Evolutionary conservation across 2,888 invertebrate species (phyloP).

Genomic region (Caenorhabditis wallacei): DNA sequence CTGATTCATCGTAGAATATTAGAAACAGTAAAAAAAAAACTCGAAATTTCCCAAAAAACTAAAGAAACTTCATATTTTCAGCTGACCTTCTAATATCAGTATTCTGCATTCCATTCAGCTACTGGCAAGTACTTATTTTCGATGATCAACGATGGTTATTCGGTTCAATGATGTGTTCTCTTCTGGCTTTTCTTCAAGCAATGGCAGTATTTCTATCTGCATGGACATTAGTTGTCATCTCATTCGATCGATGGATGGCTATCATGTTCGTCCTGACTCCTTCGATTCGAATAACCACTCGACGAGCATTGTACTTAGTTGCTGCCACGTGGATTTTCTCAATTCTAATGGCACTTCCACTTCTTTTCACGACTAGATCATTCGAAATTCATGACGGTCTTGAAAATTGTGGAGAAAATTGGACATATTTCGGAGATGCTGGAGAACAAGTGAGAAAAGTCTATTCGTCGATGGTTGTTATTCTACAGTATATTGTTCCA

Average conservation of each 20-base stretch:
- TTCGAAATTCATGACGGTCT: constrained; percentile 50
- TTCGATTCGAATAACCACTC: constrained; percentile 75
- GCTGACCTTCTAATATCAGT: constrained; percentile 84
- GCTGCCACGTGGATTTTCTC: constrained; percentile 80
- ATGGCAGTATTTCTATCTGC: constrained; percentile 84
- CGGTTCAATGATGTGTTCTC: constrained; percentile 84
- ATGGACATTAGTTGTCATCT: constrained; percentile 85
- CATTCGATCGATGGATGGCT: constrained; percentile 83
- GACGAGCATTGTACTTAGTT: constrained; percentile 78
- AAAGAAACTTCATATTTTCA: not conserved
- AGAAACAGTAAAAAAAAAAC: too few relatives aligned
- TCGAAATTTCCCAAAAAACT: too few relatives aligned
- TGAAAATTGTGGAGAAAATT: constrained; percentile 77
- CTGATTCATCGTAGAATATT: too few relatives aligned
- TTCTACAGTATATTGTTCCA: constrained; percentile 82
- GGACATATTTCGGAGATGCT: constrained; percentile 70
- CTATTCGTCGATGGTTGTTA: constrained; percentile 78
- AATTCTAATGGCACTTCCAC: constrained; percentile 79
- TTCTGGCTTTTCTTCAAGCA: constrained; percentile 84
- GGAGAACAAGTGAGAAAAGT: constrained; percentile 69
- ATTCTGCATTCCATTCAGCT: constrained; percentile 85
- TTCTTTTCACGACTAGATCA: constrained; percentile 75
- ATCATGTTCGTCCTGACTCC: constrained; percentile 82
- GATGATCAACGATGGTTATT: constrained; percentile 84
- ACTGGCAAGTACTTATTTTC: constrained; percentile 84